A percentile compares a stretch with the other conserved stretches of the same genome.
Evolutionary conservation across 2,113 vertebrate species (phyloP).

Genomic region (Lampris incognitus): DNA sequence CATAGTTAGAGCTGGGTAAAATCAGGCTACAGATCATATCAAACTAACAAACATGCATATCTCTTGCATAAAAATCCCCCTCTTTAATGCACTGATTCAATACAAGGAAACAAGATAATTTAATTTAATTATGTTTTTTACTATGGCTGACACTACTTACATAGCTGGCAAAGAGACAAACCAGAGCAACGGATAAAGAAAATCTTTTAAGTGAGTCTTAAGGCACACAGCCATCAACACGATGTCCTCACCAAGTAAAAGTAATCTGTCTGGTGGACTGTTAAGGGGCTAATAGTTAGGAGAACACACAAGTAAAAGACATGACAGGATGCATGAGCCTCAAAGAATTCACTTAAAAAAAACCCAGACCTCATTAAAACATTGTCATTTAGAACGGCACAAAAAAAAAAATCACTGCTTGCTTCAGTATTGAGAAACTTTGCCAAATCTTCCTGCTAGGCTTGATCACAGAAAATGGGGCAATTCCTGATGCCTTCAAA

Average conservation of each 20-base stretch:
- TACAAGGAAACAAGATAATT: neutral
- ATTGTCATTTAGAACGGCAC: no score
- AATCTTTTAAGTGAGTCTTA: neutral
- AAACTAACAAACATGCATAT: neutral
- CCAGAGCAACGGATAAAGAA: neutral
- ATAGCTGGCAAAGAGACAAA: neutral
- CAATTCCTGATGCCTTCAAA: no score
- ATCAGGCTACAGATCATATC: neutral
- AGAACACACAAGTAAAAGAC: neutral
- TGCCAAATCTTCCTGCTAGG: no score
- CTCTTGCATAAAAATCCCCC: neutral
- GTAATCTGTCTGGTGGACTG: conserved; percentile 1
- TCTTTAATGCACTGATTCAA: neutral
- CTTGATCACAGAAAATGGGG: no score
- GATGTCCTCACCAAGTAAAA: neutral
- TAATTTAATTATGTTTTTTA: neutral
- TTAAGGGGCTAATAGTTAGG: neutral
- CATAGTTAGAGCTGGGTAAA: neutral
- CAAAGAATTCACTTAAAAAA: neutral
- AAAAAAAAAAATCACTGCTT: no score
- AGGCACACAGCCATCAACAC: neutral
- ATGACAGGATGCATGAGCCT: neutral
- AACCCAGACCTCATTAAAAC: no score
- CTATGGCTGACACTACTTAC: neutral
- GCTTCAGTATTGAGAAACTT: no score